These are phyloP conservation scores for Bombus affinis DNA, from an alignment of 1,140 invertebrate genomes.

Conservation along the genomic window DNA sequence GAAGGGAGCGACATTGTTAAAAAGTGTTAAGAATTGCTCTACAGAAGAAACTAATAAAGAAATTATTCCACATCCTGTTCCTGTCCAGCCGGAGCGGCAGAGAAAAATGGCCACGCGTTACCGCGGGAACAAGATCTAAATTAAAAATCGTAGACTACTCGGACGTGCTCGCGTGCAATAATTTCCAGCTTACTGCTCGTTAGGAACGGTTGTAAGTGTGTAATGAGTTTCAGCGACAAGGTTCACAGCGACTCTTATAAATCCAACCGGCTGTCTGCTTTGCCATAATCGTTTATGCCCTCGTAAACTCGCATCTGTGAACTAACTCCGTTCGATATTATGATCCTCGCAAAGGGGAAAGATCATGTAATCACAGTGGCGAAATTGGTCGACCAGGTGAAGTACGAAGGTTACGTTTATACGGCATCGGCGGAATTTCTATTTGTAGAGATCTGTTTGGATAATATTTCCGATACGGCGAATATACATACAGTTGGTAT, in stretches of 20 bases:
- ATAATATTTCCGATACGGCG: too few relatives aligned
- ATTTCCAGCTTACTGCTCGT: slow-evolving; percentile 30
- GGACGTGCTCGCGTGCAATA: slow-evolving; percentile 22
- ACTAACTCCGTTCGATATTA: slow-evolving; percentile 18
- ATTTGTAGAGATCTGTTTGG: too few relatives aligned
- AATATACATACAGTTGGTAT: too few relatives aligned
- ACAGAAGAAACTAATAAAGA: slow-evolving; percentile 13
- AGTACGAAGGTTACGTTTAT: not conserved
- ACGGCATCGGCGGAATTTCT: not conserved
- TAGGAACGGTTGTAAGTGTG: slow-evolving; percentile 8
- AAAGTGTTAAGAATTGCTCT: not conserved
- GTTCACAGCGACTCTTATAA: slow-evolving; percentile 45
- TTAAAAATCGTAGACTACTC: slow-evolving; percentile 32
- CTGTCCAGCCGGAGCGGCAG: not conserved
- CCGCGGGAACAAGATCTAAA: slow-evolving; percentile 28
- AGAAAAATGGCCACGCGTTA: slow-evolving; percentile 13
- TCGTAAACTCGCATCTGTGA: slow-evolving; percentile 34
- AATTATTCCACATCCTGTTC: slow-evolving; percentile 11
- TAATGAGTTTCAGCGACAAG: slow-evolving; percentile 26
- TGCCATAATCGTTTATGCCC: slow-evolving; percentile 43
- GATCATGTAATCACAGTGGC: not conserved
- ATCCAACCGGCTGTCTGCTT: slow-evolving; percentile 4
- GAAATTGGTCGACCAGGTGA: not conserved
- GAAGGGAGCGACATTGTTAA: not conserved
- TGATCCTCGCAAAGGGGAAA: not conserved